Base-by-base conservation (phyloP, 1,140 invertebrate species). In the Scaptomyza hsui region DNA sequence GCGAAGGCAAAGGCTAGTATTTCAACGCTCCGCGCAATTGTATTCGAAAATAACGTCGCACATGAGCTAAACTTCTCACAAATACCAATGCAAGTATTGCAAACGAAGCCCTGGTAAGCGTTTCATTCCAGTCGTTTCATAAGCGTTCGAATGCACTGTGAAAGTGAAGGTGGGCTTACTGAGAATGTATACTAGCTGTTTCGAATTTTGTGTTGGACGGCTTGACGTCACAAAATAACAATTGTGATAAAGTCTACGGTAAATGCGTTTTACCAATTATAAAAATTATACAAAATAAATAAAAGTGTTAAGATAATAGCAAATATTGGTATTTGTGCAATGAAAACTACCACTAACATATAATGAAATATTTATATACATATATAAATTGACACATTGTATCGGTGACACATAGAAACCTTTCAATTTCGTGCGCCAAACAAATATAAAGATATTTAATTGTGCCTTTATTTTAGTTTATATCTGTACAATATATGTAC, bases 41-140 rank as follows among this genome's bases (percentile, higher is more conserved):
- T 75, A 61, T 82, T 83, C 75, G 78, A 83, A 83, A 83, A 83
- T 79, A 85, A 82, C 78, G 78, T 78, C 81, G 78, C 78, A 72
- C 62, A 52, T 65, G 47, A 39, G 29, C 47, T 52, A 39, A 51
- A 45, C 29, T 68, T 69, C 69, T 61, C 42, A 70, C 67, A 48
- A 44, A 70, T 64, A 70, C 67, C 67, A 65, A 56, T 29, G 53
- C 62, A 64, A 57, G 15, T 21, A 7, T 44, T 7, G 47, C 12
- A 57, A 29, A 32, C 15, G 68, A 2, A 65, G 52, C 68, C 68
- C 68, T 71, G 68, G 68, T 21, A 24, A n/a, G n/a, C 9, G 61
- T 71, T 71, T 65, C 68, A 59, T n/a, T 57, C 39, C 68, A 45
- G 1, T 10, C 39, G 52, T 65, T 52, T 3, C 61, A 32, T 16